A percentile compares a stretch with the other conserved stretches of the same genome.
phyloP scores from a whole-genome alignment of 2,797 vertebrate genomes.

The Monodelphis domestica region DNA sequence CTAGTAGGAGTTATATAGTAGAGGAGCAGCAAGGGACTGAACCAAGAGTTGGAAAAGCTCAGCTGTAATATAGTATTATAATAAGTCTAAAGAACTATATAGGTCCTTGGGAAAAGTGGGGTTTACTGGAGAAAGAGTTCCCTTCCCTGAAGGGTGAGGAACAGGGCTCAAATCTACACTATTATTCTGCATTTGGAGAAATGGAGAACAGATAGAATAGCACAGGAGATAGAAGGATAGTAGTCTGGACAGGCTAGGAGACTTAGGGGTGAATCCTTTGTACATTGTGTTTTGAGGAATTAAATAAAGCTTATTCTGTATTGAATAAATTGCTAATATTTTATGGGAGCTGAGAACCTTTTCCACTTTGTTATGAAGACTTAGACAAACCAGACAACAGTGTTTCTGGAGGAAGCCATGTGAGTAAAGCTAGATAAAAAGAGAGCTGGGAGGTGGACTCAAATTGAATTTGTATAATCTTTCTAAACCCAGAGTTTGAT shows the following conservation, averaged over 20 bases:
- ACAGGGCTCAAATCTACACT: neutral
- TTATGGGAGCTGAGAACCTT: neutral
- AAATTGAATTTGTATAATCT: neutral
- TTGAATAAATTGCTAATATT: neutral
- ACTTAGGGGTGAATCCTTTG: neutral
- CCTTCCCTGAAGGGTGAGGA: neutral
- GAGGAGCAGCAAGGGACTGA: neutral
- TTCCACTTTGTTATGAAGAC: neutral
- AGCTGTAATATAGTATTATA: neutral
- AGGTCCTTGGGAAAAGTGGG: neutral
- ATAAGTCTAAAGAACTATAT: neutral
- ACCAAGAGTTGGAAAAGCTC: neutral
- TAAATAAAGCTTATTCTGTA: neutral
- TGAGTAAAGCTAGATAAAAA: neutral
- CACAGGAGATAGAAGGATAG: neutral
- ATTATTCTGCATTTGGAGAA: neutral
- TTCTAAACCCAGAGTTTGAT: neutral
- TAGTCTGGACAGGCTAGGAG: neutral
- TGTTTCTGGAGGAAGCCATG: neutral
- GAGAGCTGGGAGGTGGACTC: neutral
- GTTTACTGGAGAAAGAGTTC: neutral
- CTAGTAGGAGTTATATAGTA: neutral
- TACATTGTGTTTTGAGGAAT: too few relatives aligned
- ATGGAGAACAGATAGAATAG: neutral
- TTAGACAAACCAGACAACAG: neutral